Percentiles rank a stretch among this genome's conserved stretches.
Evolutionary conservation across 2,113 vertebrate species (phyloP).

Genomic region (Tyto alba): DNA sequence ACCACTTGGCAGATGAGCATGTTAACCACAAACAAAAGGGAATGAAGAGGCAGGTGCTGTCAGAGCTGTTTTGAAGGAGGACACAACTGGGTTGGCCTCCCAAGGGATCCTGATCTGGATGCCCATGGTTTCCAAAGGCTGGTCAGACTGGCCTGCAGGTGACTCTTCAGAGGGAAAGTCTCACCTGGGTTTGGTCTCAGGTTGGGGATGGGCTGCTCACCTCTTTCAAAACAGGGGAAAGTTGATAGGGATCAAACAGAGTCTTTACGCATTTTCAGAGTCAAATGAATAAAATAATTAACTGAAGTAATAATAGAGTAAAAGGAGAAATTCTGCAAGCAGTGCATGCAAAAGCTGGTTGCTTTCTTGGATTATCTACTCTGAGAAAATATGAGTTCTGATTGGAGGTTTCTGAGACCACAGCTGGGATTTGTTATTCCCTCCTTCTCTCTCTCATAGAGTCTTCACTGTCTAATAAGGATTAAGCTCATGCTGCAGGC

Average conservation of each 20-base stretch:
- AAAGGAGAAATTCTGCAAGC: background rate
- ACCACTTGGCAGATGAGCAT: background rate
- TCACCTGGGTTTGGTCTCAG: background rate
- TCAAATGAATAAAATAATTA: background rate
- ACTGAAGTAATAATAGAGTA: background rate
- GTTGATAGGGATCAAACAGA: background rate
- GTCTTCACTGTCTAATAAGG: conserved; percentile 3
- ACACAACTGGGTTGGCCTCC: background rate
- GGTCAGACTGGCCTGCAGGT: background rate
- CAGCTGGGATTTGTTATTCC: background rate
- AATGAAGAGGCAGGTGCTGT: background rate
- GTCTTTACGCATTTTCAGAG: background rate
- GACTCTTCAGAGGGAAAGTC: background rate
- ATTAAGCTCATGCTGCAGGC: conserved; percentile 7
- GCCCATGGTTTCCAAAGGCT: rapidly evolving
- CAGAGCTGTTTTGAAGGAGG: background rate
- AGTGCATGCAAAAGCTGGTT: background rate
- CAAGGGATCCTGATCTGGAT: background rate
- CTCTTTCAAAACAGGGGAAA: background rate
- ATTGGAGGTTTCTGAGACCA: background rate
- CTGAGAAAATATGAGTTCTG: background rate
- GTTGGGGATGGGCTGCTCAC: background rate
- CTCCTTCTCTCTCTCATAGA: background rate
- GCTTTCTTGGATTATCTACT: background rate
- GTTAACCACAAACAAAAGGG: background rate